Evolutionary conservation across 2,797 vertebrate species (phyloP), one percentile per base, ranked within the genome.

Genomic region (Rhynchotus rufescens): DNA sequence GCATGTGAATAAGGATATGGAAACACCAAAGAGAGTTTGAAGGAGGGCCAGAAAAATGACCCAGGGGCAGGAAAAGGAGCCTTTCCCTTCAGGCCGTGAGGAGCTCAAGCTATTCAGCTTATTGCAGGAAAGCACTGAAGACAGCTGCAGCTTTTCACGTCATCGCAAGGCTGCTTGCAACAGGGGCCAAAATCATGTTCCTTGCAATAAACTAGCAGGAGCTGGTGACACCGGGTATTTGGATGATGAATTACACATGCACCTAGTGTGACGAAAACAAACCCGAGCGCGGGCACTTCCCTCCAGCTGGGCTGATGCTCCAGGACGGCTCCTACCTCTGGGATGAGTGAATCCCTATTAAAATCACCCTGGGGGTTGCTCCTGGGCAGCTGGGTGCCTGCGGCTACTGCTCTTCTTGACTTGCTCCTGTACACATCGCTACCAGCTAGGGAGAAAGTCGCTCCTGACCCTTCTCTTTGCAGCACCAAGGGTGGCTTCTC

Each of bases 11-110:
- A 68, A 90, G 65, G 57, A 93, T 84, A 59, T 86, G 76, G 80
- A 84, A 92, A 88, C 79, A 90, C 44, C 81, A 86, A 65, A 92
- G 68, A 89, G 77, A 92, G 72, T 94, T 92, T 86, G 88, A 90
- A 92, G 54, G 78, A 84, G 84, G 66, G 88, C 59, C 79, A 90
- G 79, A 77, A 88, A 93, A 94, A 80, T 0, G 79, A 83, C 90
- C 84, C 0, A 54, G 0, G 40, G 66, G 25, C 62, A 94, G 79
- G 57, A 88, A 91, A 90, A 71, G 61, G 77, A 92, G 67, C 26
- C 0, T 0, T 78, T 61, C 81, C 81, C 52, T 12, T 1, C 45
- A 0, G 6, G 65, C 51, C 81, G 86, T 1, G 8, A 90, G 76
- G 82, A 56, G 45, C 59, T 74, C 3, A 6, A 88, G 69, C 90